Evolutionary conservation across 2,888 invertebrate genomes (phyloP), one percentile per base, ranked within the genome.

Genomic region (Xylophagus ater): DNA sequence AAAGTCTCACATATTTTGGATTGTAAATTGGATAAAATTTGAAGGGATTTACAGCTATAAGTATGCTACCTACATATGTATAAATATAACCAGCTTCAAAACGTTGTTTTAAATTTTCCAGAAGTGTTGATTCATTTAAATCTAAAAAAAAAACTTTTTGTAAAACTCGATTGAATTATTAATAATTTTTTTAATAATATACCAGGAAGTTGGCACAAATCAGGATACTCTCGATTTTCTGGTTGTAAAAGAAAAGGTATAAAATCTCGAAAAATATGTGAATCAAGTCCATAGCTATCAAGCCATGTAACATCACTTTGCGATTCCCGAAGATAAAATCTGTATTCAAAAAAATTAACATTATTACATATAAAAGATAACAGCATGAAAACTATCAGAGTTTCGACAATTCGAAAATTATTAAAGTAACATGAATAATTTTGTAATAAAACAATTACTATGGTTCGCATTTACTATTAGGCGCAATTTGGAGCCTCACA

Each of bases 21-120:
- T 94, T 94, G 71, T 94, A 96, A 51, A 96, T 94, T 15, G 94
- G 93, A 65, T 90, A 90, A 66, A 93, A 93, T 69, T 84, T 84
- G 66, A 92, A 92, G 9, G 85, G 85, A 64, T 94, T 94, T 47
- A 94, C 81, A 36, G 94, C 92, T 55, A 96, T 92, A 42, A 96
- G 71, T 59, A 96, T 94, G 39, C 89, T 89, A 37, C 93, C 93
- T 49, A 93, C 92, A 56, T 93, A 93, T 8, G 94, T 94, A 67
- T 94, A 94, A 54, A 94, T 94, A 65, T 92, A 88, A 33, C 90
- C 89, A 51, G 84, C 85, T 41, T 78, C 78, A 68, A 94, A 94
- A 53, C 92, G 73, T 48, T 84, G 82, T 52, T 82, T 72, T 47
- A 96, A 72, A 70, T 94, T 94, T 57, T 90, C 90, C 51, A 94